A percentile compares a stretch with the other conserved stretches of the same genome.
These are phyloP conservation scores for Ailurus styani DNA, from an alignment of 2,113 vertebrate species.

Conservation along the genomic window DNA sequence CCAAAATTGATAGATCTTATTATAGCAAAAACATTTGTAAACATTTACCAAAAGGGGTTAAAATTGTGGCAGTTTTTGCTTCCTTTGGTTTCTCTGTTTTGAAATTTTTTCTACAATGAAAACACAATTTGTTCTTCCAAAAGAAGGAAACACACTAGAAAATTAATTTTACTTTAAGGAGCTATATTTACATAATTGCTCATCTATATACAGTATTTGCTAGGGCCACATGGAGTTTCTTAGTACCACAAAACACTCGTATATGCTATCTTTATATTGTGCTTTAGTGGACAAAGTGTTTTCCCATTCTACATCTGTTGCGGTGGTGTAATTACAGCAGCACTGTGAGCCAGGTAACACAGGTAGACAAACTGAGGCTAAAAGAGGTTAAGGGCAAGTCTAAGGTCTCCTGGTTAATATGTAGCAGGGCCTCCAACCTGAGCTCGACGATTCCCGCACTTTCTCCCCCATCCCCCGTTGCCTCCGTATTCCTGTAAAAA, in stretches of 20 bases:
- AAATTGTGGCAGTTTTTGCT: neutral
- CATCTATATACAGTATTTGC: neutral
- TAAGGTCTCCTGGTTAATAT: neutral
- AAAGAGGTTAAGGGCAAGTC: neutral
- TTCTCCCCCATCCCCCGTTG: neutral
- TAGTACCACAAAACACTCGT: neutral
- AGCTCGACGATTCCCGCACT: neutral
- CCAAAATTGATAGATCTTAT: neutral
- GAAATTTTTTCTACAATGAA: neutral
- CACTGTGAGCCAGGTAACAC: neutral
- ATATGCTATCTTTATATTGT: neutral
- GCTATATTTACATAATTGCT: neutral
- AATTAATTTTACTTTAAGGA: constrained; percentile 17
- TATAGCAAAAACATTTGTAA: neutral
- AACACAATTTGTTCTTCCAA: neutral
- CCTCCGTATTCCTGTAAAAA: neutral
- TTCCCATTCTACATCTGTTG: neutral
- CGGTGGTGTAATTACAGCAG: neutral
- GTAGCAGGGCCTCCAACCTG: neutral
- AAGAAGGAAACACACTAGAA: neutral
- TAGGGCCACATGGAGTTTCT: neutral
- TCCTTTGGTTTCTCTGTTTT: neutral
- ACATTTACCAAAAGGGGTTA: constrained; percentile 22
- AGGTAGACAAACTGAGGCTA: neutral
- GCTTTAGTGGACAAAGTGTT: neutral